A percentile compares a stretch with the other conserved stretches of the same genome.
phyloP scores from a whole-genome alignment of 2,888 invertebrate species.

The Lathronympha strigana region DNA sequence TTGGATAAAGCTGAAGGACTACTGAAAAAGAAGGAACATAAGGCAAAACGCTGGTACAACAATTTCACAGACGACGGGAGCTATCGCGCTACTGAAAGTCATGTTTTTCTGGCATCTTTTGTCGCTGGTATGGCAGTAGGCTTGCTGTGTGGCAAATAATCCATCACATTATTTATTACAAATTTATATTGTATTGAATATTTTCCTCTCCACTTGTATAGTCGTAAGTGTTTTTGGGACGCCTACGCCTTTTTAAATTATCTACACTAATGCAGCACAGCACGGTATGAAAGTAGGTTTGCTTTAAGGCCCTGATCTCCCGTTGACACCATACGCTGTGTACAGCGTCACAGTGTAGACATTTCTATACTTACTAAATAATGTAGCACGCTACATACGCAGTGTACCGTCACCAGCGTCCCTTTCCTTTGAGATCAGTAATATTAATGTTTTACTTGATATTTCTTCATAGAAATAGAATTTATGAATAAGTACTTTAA shows the following conservation, averaged over 20 bases:
- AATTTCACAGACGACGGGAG: conserved; percentile 86
- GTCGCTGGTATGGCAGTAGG: conserved; percentile 91
- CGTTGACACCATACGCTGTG: not conserved
- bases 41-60: conserved; percentile 91
- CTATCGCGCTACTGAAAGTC: conserved; percentile 89
- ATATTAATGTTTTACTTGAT: conserved; percentile 7
- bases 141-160: conserved; percentile 77
- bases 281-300: not conserved
- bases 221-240: not conserved
- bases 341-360: too few relatives aligned
- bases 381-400: not conserved
- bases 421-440: not conserved
- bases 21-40: conserved; percentile 87
- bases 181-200: conserved; percentile 3
- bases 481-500: not conserved
- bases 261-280: not conserved
- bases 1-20: conserved; percentile 91
- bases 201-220: conserved; percentile 29
- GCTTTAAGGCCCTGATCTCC: not conserved
- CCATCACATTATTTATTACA: conserved; percentile 8
- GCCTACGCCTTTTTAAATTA: not conserved
- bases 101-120: conserved; percentile 92
- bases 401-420: not conserved
- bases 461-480: conserved; percentile 18
- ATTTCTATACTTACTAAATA: too few relatives aligned